These are phyloP conservation scores for Tetraneura akinire DNA, from an alignment of 1,140 invertebrate genomes.

Conservation along the genomic window DNA sequence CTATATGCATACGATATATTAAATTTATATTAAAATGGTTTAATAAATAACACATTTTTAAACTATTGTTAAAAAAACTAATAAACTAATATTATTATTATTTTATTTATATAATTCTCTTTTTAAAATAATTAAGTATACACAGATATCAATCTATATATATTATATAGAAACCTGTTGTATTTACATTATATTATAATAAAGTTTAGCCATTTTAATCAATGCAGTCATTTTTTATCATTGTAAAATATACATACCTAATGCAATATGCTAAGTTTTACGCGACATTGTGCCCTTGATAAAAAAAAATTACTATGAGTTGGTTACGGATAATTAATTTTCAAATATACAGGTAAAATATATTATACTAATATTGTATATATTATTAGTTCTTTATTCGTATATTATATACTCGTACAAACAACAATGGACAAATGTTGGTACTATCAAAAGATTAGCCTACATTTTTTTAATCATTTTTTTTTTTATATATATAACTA, in stretches of 20 bases:
- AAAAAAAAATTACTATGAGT: neutral
- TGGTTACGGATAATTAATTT: slow-evolving; percentile 18
- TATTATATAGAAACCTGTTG: no score
- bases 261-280: slow-evolving; percentile 22
- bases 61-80: no score
- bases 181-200: neutral
- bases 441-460: neutral
- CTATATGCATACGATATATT: no score
- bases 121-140: no score
- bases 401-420: no score
- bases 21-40: no score
- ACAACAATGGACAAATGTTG: neutral
- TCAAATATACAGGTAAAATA: neutral
- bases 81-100: no score
- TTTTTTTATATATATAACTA: neutral
- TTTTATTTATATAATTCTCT: no score
- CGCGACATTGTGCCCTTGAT: slow-evolving; percentile 5
- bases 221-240: neutral
- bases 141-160: no score
- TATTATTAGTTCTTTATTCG: neutral
- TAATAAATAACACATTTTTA: no score
- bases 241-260: neutral
- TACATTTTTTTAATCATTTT: neutral
- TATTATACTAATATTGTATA: neutral
- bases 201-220: neutral